A percentile compares a stretch with the other conserved stretches of the same genome.
Evolutionary conservation across 2,113 vertebrate genomes (phyloP).

Genomic region (Coptodon bakossiorum): DNA sequence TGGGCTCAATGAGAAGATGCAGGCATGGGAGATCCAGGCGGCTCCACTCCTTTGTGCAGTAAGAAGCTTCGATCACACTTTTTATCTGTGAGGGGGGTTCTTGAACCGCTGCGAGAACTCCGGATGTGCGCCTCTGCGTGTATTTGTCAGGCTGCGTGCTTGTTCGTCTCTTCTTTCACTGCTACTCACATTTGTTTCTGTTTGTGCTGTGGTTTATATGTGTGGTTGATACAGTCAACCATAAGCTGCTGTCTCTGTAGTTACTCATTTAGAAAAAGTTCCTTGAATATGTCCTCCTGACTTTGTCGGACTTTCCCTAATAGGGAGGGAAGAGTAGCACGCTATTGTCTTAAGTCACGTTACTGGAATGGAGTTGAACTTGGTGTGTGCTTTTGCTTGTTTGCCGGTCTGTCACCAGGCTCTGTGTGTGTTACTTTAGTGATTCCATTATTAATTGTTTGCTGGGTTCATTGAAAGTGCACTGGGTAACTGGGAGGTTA

Average conservation of each 20-base stretch:
- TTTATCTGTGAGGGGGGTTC: constrained; percentile 37
- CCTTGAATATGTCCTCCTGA: not conserved
- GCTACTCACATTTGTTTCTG: not conserved
- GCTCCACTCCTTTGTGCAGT: constrained; percentile 71
- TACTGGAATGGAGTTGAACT: not conserved
- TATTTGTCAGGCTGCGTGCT: constrained; percentile 35
- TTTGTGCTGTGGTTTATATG: constrained; percentile 11
- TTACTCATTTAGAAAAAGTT: constrained; percentile 18
- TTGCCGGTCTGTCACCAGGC: not conserved
- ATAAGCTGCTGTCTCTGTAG: not conserved
- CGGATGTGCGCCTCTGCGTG: constrained; percentile 36
- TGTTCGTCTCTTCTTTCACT: constrained; percentile 7
- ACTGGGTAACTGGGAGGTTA: constrained; percentile 67
- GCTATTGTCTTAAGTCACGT: constrained; percentile 5
- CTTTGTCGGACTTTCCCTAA: not conserved
- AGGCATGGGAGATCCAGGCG: constrained; percentile 66
- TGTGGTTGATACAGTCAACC: not conserved
- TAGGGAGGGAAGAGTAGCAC: not conserved
- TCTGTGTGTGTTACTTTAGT: constrained; percentile 47
- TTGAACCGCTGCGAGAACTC: constrained; percentile 42
- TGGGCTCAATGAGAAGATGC: constrained; percentile 65
- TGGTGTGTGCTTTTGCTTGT: not conserved
- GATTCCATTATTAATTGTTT: constrained; percentile 71
- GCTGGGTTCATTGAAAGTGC: constrained; percentile 67
- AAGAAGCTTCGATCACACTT: constrained; percentile 62